Percentiles rank a stretch among this genome's conserved stretches.
Evolutionary conservation across 2,113 vertebrate species (phyloP).

Genomic region (Panthera uncia): DNA sequence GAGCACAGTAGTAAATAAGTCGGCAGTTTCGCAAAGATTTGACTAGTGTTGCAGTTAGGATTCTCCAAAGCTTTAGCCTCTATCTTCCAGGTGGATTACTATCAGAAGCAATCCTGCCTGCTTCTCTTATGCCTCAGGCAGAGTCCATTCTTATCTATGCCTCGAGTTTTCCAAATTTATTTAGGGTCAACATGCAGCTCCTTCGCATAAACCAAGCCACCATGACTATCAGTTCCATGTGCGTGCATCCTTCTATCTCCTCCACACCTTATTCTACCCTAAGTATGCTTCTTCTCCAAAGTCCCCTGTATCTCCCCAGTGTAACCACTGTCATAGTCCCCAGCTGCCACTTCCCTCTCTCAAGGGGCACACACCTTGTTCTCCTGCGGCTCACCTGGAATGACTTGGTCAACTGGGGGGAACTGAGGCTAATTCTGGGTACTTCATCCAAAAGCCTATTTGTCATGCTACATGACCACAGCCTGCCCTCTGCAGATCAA

Average conservation of each 20-base stretch:
- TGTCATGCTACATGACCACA: neutral
- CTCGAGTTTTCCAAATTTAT: slow-evolving; percentile 15
- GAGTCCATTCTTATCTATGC: neutral
- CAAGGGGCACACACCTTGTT: neutral
- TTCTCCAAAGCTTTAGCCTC: neutral
- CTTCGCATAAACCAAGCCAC: neutral
- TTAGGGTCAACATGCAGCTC: neutral
- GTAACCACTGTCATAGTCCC: neutral
- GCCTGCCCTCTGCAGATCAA: neutral
- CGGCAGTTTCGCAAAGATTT: neutral
- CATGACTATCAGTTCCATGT: neutral
- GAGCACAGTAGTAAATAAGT: neutral
- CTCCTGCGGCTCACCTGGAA: neutral
- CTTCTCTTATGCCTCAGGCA: neutral
- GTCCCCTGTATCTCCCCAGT: neutral
- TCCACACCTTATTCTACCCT: neutral
- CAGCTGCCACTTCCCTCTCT: neutral
- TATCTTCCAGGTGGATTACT: neutral
- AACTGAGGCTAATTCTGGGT: neutral
- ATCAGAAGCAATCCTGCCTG: neutral
- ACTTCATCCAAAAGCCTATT: neutral
- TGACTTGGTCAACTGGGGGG: neutral
- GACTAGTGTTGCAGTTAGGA: neutral
- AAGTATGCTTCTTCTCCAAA: neutral
- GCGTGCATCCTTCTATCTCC: neutral